These are phyloP conservation scores for Araneus ventricosus DNA, from an alignment of 1,140 invertebrate genomes.

Conservation along the genomic window DNA sequence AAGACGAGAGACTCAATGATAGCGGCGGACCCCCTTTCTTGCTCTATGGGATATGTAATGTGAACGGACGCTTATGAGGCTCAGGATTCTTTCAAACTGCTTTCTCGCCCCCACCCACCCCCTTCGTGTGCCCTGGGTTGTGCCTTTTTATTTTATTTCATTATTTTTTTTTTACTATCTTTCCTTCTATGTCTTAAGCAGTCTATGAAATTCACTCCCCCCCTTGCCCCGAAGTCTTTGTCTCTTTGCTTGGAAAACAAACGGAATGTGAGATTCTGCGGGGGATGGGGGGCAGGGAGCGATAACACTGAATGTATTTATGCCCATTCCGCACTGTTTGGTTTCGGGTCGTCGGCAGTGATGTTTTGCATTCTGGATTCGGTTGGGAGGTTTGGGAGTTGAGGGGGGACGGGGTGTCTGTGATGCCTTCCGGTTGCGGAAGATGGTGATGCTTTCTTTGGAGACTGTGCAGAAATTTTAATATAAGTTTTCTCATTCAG, in stretches of 20 bases:
- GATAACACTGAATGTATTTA: constrained; percentile 74
- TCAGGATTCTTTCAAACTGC: constrained; percentile 61
- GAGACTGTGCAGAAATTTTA: neutral
- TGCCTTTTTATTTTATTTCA: neutral
- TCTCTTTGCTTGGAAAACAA: constrained; percentile 46
- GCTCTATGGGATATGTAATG: constrained; percentile 74
- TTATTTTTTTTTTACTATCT: neutral
- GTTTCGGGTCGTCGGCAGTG: constrained; percentile 61
- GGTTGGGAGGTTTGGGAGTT: neutral
- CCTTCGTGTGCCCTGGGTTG: neutral
- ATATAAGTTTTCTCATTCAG: neutral
- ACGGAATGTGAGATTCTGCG: neutral
- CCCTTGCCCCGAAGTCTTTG: constrained; percentile 31
- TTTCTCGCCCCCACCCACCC: neutral
- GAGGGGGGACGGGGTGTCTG: neutral
- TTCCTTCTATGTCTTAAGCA: constrained; percentile 7
- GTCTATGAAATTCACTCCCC: neutral
- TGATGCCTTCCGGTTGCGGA: constrained; percentile 13
- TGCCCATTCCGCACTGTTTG: constrained; percentile 66
- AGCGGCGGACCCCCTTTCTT: constrained; percentile 28
- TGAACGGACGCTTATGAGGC: constrained; percentile 73
- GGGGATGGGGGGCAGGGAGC: neutral
- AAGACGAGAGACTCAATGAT: constrained; percentile 56
- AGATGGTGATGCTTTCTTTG: neutral
- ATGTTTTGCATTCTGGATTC: constrained; percentile 35